These are phyloP conservation scores for Microcebus murinus DNA, from an alignment of 2,113 vertebrate genomes.

Conservation along the genomic window DNA sequence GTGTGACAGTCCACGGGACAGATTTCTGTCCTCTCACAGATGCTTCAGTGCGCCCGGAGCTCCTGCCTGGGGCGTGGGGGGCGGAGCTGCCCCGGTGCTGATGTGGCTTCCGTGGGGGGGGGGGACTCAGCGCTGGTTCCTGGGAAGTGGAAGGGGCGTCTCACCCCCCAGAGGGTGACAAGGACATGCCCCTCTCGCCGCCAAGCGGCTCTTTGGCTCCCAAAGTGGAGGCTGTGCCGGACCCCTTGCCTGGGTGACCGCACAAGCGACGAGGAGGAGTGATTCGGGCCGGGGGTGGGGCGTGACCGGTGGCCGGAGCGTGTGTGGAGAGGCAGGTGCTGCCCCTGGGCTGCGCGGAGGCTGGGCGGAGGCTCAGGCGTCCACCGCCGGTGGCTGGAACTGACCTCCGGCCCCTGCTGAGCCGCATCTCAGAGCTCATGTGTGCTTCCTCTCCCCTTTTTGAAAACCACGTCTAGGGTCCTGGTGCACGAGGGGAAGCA, in stretches of 20 bases:
- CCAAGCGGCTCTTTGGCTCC: not conserved
- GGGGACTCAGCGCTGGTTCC: fast-evolving
- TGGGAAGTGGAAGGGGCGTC: too few relatives aligned
- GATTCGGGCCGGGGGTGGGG: too few relatives aligned
- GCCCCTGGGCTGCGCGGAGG: too few relatives aligned
- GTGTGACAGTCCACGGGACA: fast-evolving
- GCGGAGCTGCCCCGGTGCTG: fast-evolving
- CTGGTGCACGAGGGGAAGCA: constrained; percentile 98
- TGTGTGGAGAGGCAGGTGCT: too few relatives aligned
- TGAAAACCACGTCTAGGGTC: constrained; percentile 85
- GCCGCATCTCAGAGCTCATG: not conserved
- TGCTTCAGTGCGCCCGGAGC: too few relatives aligned
- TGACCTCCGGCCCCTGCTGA: fast-evolving
- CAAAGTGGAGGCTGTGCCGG: too few relatives aligned
- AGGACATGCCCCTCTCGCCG: not conserved
- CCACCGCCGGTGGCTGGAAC: fast-evolving
- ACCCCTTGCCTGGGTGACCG: too few relatives aligned
- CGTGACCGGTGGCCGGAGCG: fast-evolving
- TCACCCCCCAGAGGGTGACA: not conserved
- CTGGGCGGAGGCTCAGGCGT: fast-evolving
- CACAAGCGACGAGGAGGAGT: not conserved
- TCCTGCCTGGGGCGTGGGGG: not conserved
- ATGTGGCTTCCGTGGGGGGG: fast-evolving
- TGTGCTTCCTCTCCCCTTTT: not conserved
- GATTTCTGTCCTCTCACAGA: fast-evolving